Base-by-base conservation (phyloP, 2,888 invertebrate genomes). In the Eupithecia inturbata region DNA sequence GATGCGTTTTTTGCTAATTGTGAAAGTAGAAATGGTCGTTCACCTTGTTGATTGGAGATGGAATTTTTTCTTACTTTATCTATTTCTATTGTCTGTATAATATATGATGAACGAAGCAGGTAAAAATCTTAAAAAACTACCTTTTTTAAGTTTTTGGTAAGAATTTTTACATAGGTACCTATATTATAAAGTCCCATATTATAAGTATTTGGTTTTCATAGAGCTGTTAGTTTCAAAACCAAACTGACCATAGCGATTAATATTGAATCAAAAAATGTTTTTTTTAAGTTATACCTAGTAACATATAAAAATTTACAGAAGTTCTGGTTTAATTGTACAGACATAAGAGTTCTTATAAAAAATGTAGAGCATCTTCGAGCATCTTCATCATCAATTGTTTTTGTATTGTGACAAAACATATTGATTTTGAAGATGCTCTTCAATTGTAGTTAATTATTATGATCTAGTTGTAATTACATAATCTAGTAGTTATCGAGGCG, bases 1-100 rank as follows among this genome's bases (percentile, higher is more conserved):
- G 74, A 72, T 74, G 73, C 75, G 45, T 67, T 79, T 77, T 79
- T 78, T 74, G 75, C 76, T 72, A 74, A 68, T 78, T 77, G 80
- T 75, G 80, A 80, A 80, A 80, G 80, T 80, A 80, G 78, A 77
- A 72, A 79, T 75, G 81, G 80, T 79, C 81, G 72, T 80, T 81
- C 78, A 81, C 81, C 80, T 62, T 74, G 70, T 73, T 75, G 60
- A 77, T 80, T 70, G 70, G 70, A 9, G 73, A 66, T 74, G 71
- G 72, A 78, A 70, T 77, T 77, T 74, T 77, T 73, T 76, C 74
- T 76, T 70, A 26, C 70, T 76, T 70, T 67, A 70, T 68, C 53
- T n/a, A 70, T 36, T 57, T 7, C 53, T 53, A 72, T 39, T 64
- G 28, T 39, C 26, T 69, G 19, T 67, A 12, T 62, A n/a, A 36